These are phyloP conservation scores for Aporophyla lueneburgensis DNA, from an alignment of 2,888 invertebrate genomes.

Conservation along the genomic window DNA sequence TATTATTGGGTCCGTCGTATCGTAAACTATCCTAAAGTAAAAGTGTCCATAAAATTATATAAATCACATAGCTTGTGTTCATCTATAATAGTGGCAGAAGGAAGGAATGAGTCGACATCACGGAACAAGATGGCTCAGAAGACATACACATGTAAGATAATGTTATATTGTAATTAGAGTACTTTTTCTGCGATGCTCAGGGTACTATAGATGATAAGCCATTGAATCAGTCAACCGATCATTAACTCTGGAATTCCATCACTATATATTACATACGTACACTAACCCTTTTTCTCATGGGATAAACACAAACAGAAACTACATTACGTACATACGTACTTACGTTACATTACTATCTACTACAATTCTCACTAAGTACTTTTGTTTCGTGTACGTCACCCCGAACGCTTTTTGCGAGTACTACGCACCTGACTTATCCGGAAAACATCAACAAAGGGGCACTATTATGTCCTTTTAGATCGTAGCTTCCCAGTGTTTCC, in stretches of 20 bases:
- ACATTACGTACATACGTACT: no score
- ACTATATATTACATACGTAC: not conserved
- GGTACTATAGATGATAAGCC: no score
- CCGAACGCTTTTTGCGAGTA: no score
- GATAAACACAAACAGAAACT: not conserved
- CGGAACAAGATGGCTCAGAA: not conserved
- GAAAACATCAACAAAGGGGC: no score
- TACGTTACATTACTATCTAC: no score
- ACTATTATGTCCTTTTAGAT: no score
- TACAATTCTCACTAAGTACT: not conserved
- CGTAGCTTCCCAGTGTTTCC: no score
- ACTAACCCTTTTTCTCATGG: not conserved
- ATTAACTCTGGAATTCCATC: no score
- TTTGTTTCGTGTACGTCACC: not conserved
- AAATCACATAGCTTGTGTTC: not conserved
- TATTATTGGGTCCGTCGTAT: not conserved
- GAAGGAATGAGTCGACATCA: not conserved
- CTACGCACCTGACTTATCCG: no score
- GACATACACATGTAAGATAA: not conserved
- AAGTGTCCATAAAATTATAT: not conserved
- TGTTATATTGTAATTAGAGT: no score
- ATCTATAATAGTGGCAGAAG: not conserved
- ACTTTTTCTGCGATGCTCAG: no score
- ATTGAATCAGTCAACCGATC: no score
- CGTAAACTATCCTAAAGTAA: not conserved